phyloP scores from a whole-genome alignment of 1,140 invertebrate genomes.

The Lordiphosa clarofinis region DNA sequence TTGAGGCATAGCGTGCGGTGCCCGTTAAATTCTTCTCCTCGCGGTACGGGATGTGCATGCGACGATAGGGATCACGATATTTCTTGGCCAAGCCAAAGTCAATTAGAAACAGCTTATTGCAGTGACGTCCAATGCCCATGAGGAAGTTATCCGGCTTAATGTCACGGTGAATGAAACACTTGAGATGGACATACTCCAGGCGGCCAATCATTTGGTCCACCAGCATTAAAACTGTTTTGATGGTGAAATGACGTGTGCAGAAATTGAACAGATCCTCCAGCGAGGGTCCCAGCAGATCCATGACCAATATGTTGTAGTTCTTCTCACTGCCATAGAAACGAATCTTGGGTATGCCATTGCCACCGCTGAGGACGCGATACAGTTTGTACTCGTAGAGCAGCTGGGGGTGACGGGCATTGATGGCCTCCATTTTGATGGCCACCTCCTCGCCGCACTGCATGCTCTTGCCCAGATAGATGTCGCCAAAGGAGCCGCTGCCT shows the following conservation, averaged over 20 bases:
- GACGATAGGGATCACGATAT: conserved; percentile 92
- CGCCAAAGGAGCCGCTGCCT: conserved; percentile 97
- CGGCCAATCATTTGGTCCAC: conserved; percentile 96
- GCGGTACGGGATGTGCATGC: conserved; percentile 94
- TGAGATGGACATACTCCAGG: conserved; percentile 96
- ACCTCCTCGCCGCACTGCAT: conserved; percentile 98
- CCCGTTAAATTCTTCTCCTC: conserved; percentile 99
- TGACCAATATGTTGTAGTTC: conserved; percentile 97
- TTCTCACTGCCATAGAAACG: conserved; percentile 94
- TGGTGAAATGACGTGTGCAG: conserved; percentile 96
- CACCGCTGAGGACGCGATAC: conserved; percentile 95
- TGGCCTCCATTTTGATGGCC: conserved; percentile 96
- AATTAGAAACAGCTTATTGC: conserved; percentile 98
- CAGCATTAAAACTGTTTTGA: conserved; percentile 98
- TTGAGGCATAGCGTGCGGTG: conserved; percentile 97
- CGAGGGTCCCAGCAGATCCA: conserved; percentile 97
- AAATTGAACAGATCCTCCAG: conserved; percentile 98
- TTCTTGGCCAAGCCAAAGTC: conserved; percentile 99
- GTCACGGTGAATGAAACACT: conserved; percentile 97
- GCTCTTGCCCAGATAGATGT: conserved; percentile 99
- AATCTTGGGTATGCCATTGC: conserved; percentile 97
- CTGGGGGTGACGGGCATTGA: conserved; percentile 96
- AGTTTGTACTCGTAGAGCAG: conserved; percentile 97
- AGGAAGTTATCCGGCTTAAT: conserved; percentile 99
- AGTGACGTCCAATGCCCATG: conserved; percentile 97